Conservation (phyloP, 2,797 vertebrate genomes). For the Antrozous pallidus region DNA sequence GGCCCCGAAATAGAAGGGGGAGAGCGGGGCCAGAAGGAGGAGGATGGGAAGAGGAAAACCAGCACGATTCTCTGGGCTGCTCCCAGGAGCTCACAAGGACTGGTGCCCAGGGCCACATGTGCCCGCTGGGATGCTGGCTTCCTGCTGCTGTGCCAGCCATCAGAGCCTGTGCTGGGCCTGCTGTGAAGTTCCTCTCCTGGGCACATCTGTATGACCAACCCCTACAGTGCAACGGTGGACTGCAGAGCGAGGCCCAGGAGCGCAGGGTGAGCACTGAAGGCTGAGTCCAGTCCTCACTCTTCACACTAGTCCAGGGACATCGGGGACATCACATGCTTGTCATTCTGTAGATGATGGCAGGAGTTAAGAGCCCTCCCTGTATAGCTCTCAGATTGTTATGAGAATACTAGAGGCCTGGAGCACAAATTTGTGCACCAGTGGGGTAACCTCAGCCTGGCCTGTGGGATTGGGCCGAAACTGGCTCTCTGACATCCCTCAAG, state of each 20-base stretch:
- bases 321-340: neutral
- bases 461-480: too few species aligned
- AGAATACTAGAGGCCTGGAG: neutral
- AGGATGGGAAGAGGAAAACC: neutral
- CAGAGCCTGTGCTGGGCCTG: neutral
- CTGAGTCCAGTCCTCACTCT: neutral
- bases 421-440: too few species aligned
- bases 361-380: neutral
- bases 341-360: neutral
- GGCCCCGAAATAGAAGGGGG: neutral
- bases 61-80: neutral
- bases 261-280: neutral
- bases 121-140: neutral
- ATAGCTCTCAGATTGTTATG: neutral
- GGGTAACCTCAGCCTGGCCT: too few species aligned
- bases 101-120: accelerated
- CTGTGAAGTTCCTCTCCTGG: neutral
- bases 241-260: neutral
- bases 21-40: neutral
- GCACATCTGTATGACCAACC: neutral
- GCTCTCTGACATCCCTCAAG: too few species aligned
- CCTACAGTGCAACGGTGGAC: neutral
- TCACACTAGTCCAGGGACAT: neutral
- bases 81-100: neutral
- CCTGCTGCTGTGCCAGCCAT: neutral